Evolutionary conservation across 2,113 vertebrate species (phyloP), one percentile per base, ranked within the genome.

Genomic region (Dinomys branickii): DNA sequence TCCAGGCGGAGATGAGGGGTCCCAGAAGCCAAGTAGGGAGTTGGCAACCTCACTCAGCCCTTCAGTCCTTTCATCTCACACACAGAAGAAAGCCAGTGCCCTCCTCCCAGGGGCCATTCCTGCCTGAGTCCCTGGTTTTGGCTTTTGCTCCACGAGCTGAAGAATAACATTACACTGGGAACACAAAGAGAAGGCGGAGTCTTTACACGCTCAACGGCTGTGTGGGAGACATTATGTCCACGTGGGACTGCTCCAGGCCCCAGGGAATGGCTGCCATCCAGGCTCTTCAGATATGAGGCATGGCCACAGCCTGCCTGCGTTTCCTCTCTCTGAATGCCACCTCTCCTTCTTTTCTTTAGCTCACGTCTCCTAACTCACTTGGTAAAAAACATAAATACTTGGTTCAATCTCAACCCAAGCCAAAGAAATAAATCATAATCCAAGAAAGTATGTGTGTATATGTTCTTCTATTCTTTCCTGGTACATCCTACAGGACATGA

Each of bases 391-490:
- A 91, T 3, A 84, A 91, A 69, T 69, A 86, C 17, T 59, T 81
- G 75, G 14, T 85, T 97, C 91, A 90, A 91, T 20, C 26, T 73
- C 80, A 85, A 41, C 7, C 24, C 35, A 89, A 73, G 61, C 28
- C 52, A 97, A 94, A 93, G 5, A 85, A 91, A 61, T 41, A 83
- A 65, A 50, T 41, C 54, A 85, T 58, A 82, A 83, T 71, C 52
- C 54, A 88, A 89, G 61, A 93, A 91, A 38, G 50, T 30, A 30
- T 0, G 2, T 3, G 22, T 73, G 30, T 88, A 11, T 50, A 65
- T 59, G 35, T 20, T 54, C 22, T 50, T 52, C 52, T 26, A 73
- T 30, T 38, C 26, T 85, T 90, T 82, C 78, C 54, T 59, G 56
- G 35, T 10, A 85, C 20, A 84, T 73, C 80, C 63, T 12, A 3